Evolutionary conservation across 2,888 invertebrate species (phyloP).

Genomic region (Allygus modestus): DNA sequence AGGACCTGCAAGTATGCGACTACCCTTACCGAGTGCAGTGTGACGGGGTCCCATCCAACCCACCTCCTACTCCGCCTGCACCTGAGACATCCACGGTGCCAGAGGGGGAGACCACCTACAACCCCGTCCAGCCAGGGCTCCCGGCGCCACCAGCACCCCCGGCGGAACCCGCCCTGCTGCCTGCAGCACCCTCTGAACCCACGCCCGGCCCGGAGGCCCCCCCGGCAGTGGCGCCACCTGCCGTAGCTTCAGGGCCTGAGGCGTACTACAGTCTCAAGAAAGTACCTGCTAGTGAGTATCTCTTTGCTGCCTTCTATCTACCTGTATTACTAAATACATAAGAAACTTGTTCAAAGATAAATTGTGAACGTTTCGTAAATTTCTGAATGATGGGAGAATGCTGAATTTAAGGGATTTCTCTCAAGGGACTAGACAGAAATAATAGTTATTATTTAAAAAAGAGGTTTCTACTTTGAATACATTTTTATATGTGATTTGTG

Average conservation of each 20-base stretch:
- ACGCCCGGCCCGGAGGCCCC: slow-evolving; percentile 65
- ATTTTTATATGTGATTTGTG: too few species aligned
- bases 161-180: slow-evolving; percentile 60
- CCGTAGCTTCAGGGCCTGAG: slow-evolving; percentile 64
- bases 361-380: too few species aligned
- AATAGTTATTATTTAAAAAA: too few species aligned
- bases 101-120: slow-evolving; percentile 63
- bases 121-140: slow-evolving; percentile 48
- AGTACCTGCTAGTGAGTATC: slow-evolving; percentile 67
- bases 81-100: slow-evolving; percentile 61
- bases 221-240: slow-evolving; percentile 64
- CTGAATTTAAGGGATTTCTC: too few species aligned
- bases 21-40: slow-evolving; percentile 81
- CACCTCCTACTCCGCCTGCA: slow-evolving; percentile 65
- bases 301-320: too few species aligned
- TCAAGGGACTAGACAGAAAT: too few species aligned
- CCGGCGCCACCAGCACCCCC: slow-evolving; percentile 57
- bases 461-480: too few species aligned
- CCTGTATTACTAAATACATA: too few species aligned
- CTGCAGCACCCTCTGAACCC: slow-evolving; percentile 57
- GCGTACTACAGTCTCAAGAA: slow-evolving; percentile 65
- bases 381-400: too few species aligned
- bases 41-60: slow-evolving; percentile 72
- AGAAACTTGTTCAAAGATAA: too few species aligned
- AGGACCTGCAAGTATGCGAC: slow-evolving; percentile 82